These are phyloP conservation scores for Bambusicola thoracicus DNA, from an alignment of 2,113 vertebrate genomes.

Conservation along the genomic window DNA sequence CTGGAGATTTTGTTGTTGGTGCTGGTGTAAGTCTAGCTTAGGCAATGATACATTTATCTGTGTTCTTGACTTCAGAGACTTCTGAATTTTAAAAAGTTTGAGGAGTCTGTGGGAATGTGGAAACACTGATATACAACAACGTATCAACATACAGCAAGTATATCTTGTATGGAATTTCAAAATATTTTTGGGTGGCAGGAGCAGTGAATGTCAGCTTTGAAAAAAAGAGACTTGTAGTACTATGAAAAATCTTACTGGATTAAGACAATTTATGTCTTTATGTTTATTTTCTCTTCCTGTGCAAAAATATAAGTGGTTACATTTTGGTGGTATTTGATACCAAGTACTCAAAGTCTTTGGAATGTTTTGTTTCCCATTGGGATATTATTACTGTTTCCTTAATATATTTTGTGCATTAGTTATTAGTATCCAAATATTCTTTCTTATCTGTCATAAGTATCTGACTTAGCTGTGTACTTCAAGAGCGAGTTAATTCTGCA, in stretches of 20 bases:
- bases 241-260: background rate
- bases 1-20: background rate
- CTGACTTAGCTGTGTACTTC: background rate
- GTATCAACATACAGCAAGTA: background rate
- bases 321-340: background rate
- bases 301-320: background rate
- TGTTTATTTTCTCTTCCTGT: background rate
- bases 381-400: background rate
- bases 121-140: background rate
- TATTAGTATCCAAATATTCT: background rate
- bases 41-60: background rate
- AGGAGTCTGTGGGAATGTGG: background rate
- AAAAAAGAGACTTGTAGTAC: background rate
- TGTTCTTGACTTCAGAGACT: background rate
- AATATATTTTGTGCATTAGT: background rate
- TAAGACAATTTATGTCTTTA: background rate
- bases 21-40: background rate
- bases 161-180: background rate
- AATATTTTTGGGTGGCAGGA: background rate
- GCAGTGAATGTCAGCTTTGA: background rate
- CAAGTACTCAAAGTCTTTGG: background rate
- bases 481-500: background rate
- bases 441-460: background rate
- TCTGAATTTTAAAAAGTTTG: background rate
- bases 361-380: background rate